Conservation (phyloP, 2,113 vertebrate species). For the Tragelaphus scriptus region DNA sequence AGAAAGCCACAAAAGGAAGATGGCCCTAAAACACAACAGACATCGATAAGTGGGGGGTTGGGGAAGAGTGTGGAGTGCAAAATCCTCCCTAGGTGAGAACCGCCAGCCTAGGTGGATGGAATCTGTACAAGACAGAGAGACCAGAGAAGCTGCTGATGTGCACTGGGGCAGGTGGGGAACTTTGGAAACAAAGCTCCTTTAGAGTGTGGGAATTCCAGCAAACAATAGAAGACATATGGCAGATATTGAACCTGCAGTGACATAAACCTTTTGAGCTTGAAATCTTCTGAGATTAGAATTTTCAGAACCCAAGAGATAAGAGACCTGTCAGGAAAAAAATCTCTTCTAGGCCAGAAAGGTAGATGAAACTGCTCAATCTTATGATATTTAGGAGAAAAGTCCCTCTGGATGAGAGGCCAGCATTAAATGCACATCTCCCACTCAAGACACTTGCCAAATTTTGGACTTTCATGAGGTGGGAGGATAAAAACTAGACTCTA, state of each 20-base stretch:
- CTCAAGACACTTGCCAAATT: not conserved
- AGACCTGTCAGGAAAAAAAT: not conserved
- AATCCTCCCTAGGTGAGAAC: not conserved
- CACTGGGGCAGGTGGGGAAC: not conserved
- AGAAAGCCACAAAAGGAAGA: not conserved
- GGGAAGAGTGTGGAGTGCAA: not conserved
- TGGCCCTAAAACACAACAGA: not conserved
- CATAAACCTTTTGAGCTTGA: not conserved
- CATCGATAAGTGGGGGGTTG: not conserved
- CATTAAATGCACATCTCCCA: not conserved
- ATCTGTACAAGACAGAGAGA: not conserved
- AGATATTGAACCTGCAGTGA: not conserved
- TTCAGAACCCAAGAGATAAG: not conserved
- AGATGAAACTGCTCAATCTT: not conserved
- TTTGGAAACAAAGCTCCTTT: not conserved
- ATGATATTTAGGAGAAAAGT: not conserved
- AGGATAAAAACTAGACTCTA: not conserved
- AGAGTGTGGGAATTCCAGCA: not conserved
- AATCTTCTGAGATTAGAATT: not conserved
- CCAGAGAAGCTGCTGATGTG: not conserved
- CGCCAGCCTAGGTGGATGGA: not conserved
- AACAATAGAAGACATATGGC: not conserved
- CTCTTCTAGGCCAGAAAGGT: not conserved
- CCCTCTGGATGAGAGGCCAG: not conserved
- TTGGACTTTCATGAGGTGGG: not conserved